Conservation (phyloP, 2,888 invertebrate genomes). For the Cylindroiulus punctatus region DNA sequence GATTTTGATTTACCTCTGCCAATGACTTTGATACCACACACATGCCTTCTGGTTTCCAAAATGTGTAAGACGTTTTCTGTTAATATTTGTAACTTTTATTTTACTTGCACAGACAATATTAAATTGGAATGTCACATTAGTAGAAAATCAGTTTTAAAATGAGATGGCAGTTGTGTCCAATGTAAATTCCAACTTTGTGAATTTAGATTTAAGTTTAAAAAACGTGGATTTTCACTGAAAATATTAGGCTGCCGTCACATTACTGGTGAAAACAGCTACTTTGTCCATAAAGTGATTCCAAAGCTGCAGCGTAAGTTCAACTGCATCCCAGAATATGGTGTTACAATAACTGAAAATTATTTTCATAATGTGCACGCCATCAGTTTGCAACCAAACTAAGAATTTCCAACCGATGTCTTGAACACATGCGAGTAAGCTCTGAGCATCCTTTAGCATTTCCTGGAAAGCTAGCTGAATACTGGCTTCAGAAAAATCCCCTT, state of each 20-base stretch:
- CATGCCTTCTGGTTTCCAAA: too few species aligned
- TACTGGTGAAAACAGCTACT: background rate
- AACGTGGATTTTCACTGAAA: background rate
- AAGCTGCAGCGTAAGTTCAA: background rate
- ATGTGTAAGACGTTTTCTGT: background rate
- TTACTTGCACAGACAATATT: background rate
- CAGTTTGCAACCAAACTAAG: conserved; percentile 15
- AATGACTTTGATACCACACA: too few species aligned
- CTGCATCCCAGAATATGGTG: background rate
- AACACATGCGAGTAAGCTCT: background rate
- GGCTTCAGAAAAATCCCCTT: conserved; percentile 41
- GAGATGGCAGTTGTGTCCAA: background rate
- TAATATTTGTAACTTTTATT: background rate
- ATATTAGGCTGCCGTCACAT: background rate
- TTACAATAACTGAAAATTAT: background rate
- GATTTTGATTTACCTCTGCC: too few species aligned
- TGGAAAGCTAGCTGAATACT: background rate
- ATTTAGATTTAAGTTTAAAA: background rate
- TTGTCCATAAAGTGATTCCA: conserved; percentile 37
- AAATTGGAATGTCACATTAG: conserved; percentile 24
- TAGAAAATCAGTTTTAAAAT: conserved; percentile 32
- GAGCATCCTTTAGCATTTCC: background rate
- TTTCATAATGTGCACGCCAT: conserved; percentile 21
- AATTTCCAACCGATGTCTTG: background rate
- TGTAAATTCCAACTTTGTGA: background rate